Conservation (phyloP, 1,140 invertebrate genomes). For the Aphelenchoides fujianensis region DNA sequence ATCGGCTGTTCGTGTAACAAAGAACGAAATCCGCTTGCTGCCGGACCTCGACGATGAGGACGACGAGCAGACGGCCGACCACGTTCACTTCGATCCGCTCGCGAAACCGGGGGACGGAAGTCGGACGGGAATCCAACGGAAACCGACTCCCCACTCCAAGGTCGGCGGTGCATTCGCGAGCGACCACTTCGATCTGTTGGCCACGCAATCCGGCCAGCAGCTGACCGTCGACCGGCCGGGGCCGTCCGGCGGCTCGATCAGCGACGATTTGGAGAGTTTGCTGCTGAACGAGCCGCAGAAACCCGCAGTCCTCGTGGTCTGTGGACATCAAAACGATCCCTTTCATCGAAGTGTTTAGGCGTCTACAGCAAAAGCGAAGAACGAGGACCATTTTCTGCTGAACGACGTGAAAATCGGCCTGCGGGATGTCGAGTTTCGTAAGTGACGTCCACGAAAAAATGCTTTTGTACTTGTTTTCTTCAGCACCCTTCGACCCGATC, state of each 20-base stretch:
- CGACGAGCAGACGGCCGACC: conserved; percentile 11
- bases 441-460: not conserved
- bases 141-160: conserved; percentile 15
- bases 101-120: not conserved
- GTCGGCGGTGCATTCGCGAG: not conserved
- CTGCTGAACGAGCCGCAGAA: conserved; percentile 5
- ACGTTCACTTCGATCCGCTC: not conserved
- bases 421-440: conserved; percentile 22
- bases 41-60: not conserved
- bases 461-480: not conserved
- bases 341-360: too few species aligned
- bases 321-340: too few species aligned
- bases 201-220: not conserved
- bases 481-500: conserved; percentile 14
- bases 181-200: conserved; percentile 6
- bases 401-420: conserved; percentile 17
- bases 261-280: not conserved
- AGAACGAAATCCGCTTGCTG: not conserved
- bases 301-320: too few species aligned
- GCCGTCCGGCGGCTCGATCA: conserved; percentile 10
- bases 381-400: conserved; percentile 20
- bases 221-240: too few species aligned
- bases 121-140: not conserved
- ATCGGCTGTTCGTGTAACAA: not conserved
- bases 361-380: too few species aligned